phyloP scores from a whole-genome alignment of 1,140 invertebrate species.

The Trichonephila inaurata region DNA sequence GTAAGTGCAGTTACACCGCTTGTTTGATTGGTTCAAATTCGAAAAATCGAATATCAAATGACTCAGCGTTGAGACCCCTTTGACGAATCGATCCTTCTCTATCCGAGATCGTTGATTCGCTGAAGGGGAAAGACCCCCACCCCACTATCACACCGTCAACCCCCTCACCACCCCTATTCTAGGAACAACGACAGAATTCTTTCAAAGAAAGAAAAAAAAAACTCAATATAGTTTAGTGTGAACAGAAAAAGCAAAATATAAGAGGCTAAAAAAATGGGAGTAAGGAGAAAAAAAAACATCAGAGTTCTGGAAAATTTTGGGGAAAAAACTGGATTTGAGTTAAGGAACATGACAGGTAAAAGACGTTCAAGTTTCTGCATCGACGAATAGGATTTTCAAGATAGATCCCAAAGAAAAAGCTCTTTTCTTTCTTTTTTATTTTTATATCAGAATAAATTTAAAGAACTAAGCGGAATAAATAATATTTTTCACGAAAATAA shows the following conservation, averaged over 20 bases:
- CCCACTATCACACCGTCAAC: background rate
- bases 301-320: too few species aligned
- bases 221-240: background rate
- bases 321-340: background rate
- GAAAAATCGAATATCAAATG: conserved; percentile 45
- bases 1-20: background rate
- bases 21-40: conserved; percentile 24
- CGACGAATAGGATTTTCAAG: background rate
- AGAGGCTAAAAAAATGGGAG: background rate
- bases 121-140: background rate
- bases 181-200: background rate
- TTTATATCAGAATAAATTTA: background rate
- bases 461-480: too few species aligned
- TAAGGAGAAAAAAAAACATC: background rate
- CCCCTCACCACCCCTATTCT: background rate
- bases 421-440: background rate
- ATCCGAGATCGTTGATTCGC: conserved; percentile 24
- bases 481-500: too few species aligned
- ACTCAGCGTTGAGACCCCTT: conserved; percentile 1
- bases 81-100: background rate
- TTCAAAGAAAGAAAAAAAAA: background rate
- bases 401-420: background rate
- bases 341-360: background rate
- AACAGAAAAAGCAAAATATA: background rate
- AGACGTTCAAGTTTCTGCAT: background rate